Conservation (phyloP, 37 sponge, comb jelly and placozoan species). For the Geodia barretti region DNA sequence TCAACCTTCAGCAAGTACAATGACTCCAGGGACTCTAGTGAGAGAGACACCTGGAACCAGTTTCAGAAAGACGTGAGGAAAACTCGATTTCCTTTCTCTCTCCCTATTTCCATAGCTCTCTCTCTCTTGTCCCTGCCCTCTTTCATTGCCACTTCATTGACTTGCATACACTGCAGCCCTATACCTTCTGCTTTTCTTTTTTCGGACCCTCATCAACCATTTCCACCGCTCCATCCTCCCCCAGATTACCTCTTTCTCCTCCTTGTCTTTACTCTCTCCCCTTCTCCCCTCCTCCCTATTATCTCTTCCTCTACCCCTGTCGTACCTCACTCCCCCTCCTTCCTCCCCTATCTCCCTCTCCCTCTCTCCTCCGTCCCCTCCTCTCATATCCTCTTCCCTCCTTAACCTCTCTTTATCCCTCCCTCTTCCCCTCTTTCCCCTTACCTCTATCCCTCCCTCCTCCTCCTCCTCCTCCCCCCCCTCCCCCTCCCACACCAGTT, state of each 20-base stretch:
- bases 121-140: neutral
- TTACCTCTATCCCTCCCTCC: neutral
- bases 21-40: neutral
- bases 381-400: too few species aligned
- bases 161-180: too few species aligned
- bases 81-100: neutral
- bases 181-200: too few species aligned
- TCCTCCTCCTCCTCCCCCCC: neutral
- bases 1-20: slow-evolving; percentile 9
- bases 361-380: too few species aligned
- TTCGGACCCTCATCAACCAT: too few species aligned
- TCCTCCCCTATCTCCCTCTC: neutral
- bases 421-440: neutral
- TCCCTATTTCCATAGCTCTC: neutral
- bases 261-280: too few species aligned
- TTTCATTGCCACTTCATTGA: too few species aligned
- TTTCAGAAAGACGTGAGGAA: slow-evolving; percentile 28
- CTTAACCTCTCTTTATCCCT: too few species aligned
- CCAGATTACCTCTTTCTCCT: too few species aligned
- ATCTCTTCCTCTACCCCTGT: too few species aligned
- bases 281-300: too few species aligned
- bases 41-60: slow-evolving; percentile 24
- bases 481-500: slow-evolving; percentile 18
- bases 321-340: neutral
- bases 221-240: too few species aligned